phyloP scores from a whole-genome alignment of 2,113 vertebrate species.

The Orientallactaga bullata region DNA sequence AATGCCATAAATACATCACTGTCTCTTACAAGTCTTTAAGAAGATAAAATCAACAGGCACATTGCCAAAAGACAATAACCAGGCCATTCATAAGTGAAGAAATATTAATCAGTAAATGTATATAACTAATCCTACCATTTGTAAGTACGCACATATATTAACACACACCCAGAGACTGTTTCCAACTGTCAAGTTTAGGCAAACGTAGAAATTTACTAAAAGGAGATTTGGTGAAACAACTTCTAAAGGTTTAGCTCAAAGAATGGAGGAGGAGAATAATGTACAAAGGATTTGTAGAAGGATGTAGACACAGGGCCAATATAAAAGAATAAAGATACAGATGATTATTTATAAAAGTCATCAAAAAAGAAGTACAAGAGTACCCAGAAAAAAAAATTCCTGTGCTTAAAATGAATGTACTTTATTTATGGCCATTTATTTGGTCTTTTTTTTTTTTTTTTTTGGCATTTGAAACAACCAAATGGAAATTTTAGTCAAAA shows the following conservation, averaged over 20 bases:
- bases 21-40: neutral
- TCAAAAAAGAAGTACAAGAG: neutral
- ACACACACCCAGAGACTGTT: no score
- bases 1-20: neutral
- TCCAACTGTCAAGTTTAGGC: neutral
- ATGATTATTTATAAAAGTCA: neutral
- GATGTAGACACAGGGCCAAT: no score
- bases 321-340: neutral
- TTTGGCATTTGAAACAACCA: conserved; percentile 38
- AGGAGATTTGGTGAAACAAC: neutral
- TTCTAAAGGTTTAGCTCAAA: neutral
- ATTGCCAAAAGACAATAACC: neutral
- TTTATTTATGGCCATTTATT: neutral
- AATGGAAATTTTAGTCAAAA: neutral
- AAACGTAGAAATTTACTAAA: conserved; percentile 29
- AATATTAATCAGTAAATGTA: neutral
- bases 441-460: conserved; percentile 3
- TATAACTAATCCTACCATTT: neutral
- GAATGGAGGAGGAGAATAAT: conserved; percentile 3
- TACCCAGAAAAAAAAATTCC: neutral
- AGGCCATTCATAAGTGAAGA: neutral
- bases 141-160: neutral
- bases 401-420: neutral
- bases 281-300: neutral
- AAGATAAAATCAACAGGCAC: neutral